phyloP scores from a whole-genome alignment of 2,797 vertebrate species.

The Rhinichthys osculus region DNA sequence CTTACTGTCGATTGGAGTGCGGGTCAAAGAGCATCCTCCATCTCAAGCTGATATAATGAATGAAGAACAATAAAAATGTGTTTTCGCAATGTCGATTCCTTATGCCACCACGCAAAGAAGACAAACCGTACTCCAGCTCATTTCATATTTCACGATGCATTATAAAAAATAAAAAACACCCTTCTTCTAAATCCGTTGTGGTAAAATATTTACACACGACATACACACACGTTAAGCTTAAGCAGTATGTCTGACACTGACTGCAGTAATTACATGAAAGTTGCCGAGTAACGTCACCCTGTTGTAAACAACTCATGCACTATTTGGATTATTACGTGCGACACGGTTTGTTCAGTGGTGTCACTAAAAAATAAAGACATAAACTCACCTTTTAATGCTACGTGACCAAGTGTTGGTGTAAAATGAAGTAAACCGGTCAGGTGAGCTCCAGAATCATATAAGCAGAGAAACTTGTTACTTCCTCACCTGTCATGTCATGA shows the following conservation, averaged over 20 bases:
- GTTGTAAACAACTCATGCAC: not conserved
- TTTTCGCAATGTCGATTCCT: not conserved
- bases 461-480: not conserved
- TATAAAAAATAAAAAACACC: too few species aligned
- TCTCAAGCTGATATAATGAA: not conserved
- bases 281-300: not conserved
- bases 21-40: not conserved
- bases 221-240: not conserved
- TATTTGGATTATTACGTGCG: not conserved
- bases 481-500: not conserved
- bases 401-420: not conserved
- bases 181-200: not conserved
- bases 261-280: not conserved
- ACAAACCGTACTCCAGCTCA: not conserved
- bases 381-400: not conserved
- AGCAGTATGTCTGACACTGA: not conserved
- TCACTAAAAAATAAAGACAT: not conserved
- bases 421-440: not conserved
- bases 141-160: not conserved
- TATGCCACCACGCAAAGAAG: not conserved
- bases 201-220: not conserved
- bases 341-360: too few species aligned
- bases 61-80: not conserved
- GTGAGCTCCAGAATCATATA: not conserved
- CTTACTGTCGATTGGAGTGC: too few species aligned